Evolutionary conservation across 2,888 invertebrate species (phyloP), one percentile per base, ranked within the genome.

Genomic region (Acrobasis consociella): DNA sequence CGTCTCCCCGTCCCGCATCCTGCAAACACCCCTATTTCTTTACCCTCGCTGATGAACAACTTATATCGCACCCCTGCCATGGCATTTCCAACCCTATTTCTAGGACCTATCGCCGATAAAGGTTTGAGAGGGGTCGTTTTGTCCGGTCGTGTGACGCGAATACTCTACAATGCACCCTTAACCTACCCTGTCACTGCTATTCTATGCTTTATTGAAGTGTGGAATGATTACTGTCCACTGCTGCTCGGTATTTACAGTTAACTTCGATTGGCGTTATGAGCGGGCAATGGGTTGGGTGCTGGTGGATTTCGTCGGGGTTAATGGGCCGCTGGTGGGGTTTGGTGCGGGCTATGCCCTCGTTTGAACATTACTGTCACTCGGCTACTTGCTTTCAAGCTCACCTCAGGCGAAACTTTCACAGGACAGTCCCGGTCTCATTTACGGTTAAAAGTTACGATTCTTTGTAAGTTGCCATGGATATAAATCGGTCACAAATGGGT

Each of bases 141-240:
- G 77, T 85, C 73, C 66, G 75, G 75, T 82, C 76, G 73, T 83
- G 78, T 82, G 82, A 78, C 77, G 79, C 75, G 81, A 77, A 77
- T 72, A 72, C 78, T 82, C 78, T 75, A 83, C 87, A 85, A 87
- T 91, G 91, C 91, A 91, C 91, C 88, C 90, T 89, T 85, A 87
- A 87, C 88, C 85, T 86, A 89, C 84, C 89, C 86, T 75, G 78
- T 67, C 73, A 79, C 77, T 72, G 69, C 73, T 66, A 76, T 72
- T 73, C 64, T 69, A 64, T 49, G 65, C 65, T 68, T 65, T 67
- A 67, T 74, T 62, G 60, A 15, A 53, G 37, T 69, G 65, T 60
- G 16, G 50, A 56, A 64, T 62, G 66, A 67, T 68, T 60, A 37
- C 59, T 62, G 55, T 80, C 69, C 81, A 85, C 74, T 79, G 72